phyloP scores from a whole-genome alignment of 2,113 vertebrate species.

The Corynorhinus townsendii region DNA sequence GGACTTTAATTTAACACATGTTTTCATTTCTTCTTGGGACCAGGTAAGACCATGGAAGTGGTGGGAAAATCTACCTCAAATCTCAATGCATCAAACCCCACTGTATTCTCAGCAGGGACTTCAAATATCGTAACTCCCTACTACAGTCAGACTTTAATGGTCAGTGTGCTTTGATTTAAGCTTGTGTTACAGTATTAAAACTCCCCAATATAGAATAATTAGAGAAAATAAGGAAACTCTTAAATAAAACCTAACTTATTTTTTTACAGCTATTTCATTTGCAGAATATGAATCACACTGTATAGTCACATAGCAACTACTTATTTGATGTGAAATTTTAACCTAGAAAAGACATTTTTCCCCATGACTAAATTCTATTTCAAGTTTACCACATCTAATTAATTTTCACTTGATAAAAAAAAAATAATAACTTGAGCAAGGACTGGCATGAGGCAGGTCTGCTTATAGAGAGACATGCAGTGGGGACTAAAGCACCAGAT shows the following conservation, averaged over 20 bases:
- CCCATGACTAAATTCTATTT: background rate
- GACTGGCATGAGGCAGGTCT: background rate
- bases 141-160: background rate
- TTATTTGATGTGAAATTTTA: background rate
- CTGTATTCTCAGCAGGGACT: background rate
- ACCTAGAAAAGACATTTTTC: background rate
- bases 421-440: background rate
- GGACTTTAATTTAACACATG: background rate
- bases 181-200: background rate
- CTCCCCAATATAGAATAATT: background rate
- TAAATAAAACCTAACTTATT: background rate
- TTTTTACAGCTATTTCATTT: background rate
- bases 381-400: background rate
- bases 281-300: constrained; percentile 5
- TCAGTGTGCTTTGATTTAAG: background rate
- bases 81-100: background rate
- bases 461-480: background rate
- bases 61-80: background rate
- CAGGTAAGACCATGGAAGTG: background rate
- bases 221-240: background rate
- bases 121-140: background rate
- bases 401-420: background rate
- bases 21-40: background rate
- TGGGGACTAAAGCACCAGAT: background rate
- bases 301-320: background rate